Conservation (phyloP, 2,888 invertebrate genomes). For the Eupithecia vulgata region DNA sequence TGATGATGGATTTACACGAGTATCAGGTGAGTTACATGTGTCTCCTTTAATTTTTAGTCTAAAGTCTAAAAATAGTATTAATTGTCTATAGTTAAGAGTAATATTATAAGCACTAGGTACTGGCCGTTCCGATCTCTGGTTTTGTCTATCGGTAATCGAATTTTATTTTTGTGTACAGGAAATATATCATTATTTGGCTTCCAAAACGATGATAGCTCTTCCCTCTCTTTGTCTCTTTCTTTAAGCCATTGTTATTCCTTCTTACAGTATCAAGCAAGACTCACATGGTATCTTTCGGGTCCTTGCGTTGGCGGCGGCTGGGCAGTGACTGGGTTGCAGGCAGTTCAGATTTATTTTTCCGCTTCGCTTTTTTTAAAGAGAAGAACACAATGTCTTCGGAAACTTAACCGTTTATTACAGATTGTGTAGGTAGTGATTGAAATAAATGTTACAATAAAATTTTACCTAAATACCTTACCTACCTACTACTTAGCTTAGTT, state of each 20-base stretch:
- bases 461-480: background rate
- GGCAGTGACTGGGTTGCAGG: background rate
- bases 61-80: background rate
- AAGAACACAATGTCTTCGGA: background rate
- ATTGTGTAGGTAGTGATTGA: background rate
- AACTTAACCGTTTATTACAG: background rate
- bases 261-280: background rate
- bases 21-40: conserved; percentile 70
- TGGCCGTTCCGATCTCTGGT: background rate
- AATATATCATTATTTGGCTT: background rate
- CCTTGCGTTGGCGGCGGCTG: background rate
- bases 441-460: background rate
- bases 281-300: background rate
- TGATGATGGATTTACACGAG: conserved; percentile 76
- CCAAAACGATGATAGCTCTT: background rate
- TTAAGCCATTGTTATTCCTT: background rate
- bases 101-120: no score
- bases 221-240: no score
- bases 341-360: background rate
- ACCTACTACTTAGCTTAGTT: background rate
- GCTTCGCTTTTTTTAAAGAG: background rate
- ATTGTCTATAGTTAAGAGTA: no score
- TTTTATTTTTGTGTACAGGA: background rate
- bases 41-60: background rate
- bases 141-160: background rate